Evolutionary conservation across 2,888 invertebrate genomes (phyloP).

Genomic region (Lepidocyrtoides sp.): DNA sequence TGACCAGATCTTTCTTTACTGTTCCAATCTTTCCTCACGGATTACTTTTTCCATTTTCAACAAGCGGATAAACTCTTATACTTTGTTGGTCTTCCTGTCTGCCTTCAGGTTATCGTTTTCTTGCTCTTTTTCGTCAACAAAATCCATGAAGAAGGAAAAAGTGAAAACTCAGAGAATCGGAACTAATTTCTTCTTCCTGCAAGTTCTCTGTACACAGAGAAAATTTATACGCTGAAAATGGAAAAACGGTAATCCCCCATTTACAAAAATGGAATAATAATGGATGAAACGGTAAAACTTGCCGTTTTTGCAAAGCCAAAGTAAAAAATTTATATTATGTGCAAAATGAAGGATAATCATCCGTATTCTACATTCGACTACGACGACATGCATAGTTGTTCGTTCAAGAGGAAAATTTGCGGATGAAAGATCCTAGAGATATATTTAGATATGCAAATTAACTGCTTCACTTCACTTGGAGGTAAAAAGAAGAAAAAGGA

Average conservation of each 20-base stretch:
- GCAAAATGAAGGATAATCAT: neutral
- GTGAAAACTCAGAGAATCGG: neutral
- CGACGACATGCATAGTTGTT: neutral
- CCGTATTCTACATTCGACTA: neutral
- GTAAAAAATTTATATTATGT: neutral
- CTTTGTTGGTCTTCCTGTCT: neutral
- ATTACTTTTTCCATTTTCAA: neutral
- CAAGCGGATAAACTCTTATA: slow-evolving; percentile 50
- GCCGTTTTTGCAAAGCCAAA: neutral
- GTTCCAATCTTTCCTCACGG: neutral
- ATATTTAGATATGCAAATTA: slow-evolving; percentile 57
- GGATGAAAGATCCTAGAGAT: slow-evolving; percentile 27
- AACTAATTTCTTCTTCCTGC: too few species aligned
- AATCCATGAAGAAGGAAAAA: slow-evolving; percentile 5
- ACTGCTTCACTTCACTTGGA: slow-evolving; percentile 11
- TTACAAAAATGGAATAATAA: neutral
- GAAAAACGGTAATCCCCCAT: neutral
- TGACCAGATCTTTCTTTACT: neutral
- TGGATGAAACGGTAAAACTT: neutral
- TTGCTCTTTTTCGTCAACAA: neutral
- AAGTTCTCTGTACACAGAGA: neutral
- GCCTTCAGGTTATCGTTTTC: too few species aligned
- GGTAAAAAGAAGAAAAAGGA: neutral
- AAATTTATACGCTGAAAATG: neutral
- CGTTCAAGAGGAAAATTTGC: slow-evolving; percentile 31